These are phyloP conservation scores for Orchesella cincta DNA, from an alignment of 1,140 invertebrate species.

Conservation along the genomic window DNA sequence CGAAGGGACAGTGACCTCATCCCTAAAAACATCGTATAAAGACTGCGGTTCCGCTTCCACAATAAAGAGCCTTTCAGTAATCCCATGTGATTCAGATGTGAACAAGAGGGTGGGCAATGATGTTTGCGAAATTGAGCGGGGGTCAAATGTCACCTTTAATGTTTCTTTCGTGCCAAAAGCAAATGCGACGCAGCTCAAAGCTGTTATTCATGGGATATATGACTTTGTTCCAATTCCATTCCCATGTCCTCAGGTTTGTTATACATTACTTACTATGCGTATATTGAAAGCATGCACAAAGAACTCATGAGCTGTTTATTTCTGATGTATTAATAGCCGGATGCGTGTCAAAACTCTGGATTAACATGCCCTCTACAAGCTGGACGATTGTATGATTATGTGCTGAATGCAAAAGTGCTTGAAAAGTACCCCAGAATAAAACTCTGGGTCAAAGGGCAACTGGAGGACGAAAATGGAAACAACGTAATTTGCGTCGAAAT, in stretches of 20 bases:
- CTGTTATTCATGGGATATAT: constrained; percentile 55
- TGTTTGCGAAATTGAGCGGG: constrained; percentile 41
- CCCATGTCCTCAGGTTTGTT: constrained; percentile 51
- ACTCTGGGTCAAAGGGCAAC: constrained; percentile 19
- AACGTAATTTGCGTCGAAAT: constrained; percentile 12
- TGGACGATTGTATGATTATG: constrained; percentile 52
- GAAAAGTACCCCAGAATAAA: constrained; percentile 1
- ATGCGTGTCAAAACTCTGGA: constrained; percentile 53
- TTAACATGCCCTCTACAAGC: constrained; percentile 53
- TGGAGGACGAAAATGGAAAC: neutral
- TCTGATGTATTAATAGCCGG: constrained; percentile 37
- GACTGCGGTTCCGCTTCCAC: constrained; percentile 37
- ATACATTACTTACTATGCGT: too few species aligned
- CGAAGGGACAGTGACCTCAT: constrained; percentile 11
- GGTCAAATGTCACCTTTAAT: constrained; percentile 42
- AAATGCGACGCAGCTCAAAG: constrained; percentile 36
- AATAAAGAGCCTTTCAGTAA: constrained; percentile 39
- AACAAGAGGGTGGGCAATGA: neutral
- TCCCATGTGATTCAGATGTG: constrained; percentile 30
- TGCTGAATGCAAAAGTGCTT: constrained; percentile 37
- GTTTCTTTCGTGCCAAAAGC: constrained; percentile 44
- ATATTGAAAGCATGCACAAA: neutral
- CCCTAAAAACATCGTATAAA: neutral
- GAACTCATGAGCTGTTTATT: neutral
- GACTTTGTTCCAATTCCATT: constrained; percentile 56